A percentile compares a stretch with the other conserved stretches of the same genome.
phyloP scores from a whole-genome alignment of 2,888 invertebrate species.

The Polyommatus icarus region DNA sequence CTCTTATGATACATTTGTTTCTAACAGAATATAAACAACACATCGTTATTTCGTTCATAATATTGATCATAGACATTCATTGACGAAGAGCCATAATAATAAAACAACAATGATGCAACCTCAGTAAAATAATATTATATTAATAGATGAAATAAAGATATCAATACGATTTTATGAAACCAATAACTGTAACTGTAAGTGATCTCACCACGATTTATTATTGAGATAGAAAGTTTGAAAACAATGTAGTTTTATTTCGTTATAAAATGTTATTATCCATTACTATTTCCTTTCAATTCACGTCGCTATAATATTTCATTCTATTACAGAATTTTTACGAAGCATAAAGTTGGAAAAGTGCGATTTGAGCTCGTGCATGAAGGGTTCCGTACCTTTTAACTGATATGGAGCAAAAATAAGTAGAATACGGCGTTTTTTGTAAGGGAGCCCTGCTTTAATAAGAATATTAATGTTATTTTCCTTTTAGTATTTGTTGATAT shows the following conservation, averaged over 20 bases:
- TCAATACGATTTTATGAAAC: conserved; percentile 11
- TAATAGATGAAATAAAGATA: not conserved
- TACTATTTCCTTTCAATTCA: conserved; percentile 9
- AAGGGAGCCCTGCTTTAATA: no score
- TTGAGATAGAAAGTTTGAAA: conserved; percentile 22
- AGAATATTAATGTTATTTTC: no score
- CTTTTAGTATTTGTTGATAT: no score
- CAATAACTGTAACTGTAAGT: conserved; percentile 7
- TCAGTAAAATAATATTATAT: not conserved
- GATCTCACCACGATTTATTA: not conserved
- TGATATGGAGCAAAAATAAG: no score
- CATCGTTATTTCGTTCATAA: not conserved
- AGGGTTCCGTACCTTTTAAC: not conserved
- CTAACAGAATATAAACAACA: not conserved
- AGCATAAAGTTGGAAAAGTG: not conserved
- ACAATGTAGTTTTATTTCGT: conserved; percentile 28
- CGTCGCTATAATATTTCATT: not conserved
- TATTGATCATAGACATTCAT: not conserved
- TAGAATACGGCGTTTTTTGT: no score
- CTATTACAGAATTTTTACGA: not conserved
- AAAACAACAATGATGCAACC: not conserved
- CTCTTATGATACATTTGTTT: not conserved
- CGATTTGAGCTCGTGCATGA: not conserved
- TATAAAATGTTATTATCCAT: conserved; percentile 26
- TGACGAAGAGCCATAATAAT: not conserved